Evolutionary conservation across 2,113 vertebrate species (phyloP).

Genomic region (Scomber scombrus): DNA sequence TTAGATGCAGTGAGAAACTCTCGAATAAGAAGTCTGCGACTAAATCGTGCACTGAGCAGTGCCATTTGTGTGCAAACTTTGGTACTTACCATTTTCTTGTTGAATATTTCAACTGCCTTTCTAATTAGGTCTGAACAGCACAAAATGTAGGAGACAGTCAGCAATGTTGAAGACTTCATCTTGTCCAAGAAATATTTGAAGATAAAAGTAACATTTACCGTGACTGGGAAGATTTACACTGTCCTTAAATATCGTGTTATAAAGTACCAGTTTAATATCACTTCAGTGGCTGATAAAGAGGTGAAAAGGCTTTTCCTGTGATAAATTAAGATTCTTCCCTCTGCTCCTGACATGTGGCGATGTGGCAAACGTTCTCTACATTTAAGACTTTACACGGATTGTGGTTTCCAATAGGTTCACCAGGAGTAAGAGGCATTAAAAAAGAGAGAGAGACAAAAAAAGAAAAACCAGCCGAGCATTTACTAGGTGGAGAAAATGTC

Average conservation of each 20-base stretch:
- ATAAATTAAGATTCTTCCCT: constrained; percentile 69
- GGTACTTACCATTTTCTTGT: not conserved
- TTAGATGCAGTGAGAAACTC: constrained; percentile 1
- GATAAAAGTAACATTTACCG: constrained; percentile 43
- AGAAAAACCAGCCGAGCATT: constrained; percentile 59
- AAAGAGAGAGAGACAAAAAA: not conserved
- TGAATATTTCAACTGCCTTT: not conserved
- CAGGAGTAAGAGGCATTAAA: constrained; percentile 45
- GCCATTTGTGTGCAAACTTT: constrained; percentile 21
- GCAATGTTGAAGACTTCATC: constrained; percentile 23
- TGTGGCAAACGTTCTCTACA: constrained; percentile 37
- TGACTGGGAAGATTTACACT: constrained; percentile 33
- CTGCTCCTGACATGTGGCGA: constrained; percentile 58
- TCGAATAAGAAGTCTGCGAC: not conserved
- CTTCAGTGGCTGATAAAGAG: constrained; percentile 51
- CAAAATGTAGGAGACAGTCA: not conserved
- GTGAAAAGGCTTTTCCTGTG: constrained; percentile 47
- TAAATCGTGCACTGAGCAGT: not conserved
- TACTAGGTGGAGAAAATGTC: constrained; percentile 62
- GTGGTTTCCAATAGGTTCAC: constrained; percentile 53
- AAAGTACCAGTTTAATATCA: constrained; percentile 18
- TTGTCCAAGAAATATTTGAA: not conserved
- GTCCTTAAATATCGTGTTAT: constrained; percentile 25
- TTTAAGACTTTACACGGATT: constrained; percentile 60
- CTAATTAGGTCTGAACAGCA: constrained; percentile 8